These are phyloP conservation scores for Pleuronectes platessa DNA, from an alignment of 2,113 vertebrate genomes.

Conservation along the genomic window DNA sequence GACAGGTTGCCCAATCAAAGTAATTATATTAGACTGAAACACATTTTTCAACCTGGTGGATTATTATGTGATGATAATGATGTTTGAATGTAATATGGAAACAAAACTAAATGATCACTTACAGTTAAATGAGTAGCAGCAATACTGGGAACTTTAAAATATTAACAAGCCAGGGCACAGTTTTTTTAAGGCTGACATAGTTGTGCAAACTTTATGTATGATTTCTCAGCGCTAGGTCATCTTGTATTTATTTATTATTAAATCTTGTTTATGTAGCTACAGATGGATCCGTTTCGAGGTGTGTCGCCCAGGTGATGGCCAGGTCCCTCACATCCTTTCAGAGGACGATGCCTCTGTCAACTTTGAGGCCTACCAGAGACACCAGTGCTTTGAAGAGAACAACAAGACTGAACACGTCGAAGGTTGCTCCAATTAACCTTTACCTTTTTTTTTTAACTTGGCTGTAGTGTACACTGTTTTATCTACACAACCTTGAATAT, in stretches of 20 bases:
- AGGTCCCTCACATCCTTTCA: constrained; percentile 76
- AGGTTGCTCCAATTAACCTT: constrained; percentile 46
- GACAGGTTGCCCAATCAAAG: too few relatives aligned
- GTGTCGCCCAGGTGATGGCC: constrained; percentile 84
- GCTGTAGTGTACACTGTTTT: not conserved
- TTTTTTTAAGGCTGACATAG: not conserved
- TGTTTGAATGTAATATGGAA: not conserved
- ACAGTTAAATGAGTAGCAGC: too few relatives aligned
- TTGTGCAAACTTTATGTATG: not conserved
- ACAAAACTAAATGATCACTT: too few relatives aligned
- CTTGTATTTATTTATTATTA: not conserved
- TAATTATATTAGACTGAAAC: too few relatives aligned
- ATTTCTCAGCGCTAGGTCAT: not conserved
- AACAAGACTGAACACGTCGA: constrained; percentile 70
- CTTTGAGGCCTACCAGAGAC: constrained; percentile 88
- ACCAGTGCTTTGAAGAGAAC: constrained; percentile 78
- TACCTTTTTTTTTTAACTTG: not conserved
- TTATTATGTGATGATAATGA: too few relatives aligned
- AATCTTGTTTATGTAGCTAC: constrained; percentile 77
- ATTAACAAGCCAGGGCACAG: not conserved
- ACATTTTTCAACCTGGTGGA: too few relatives aligned
- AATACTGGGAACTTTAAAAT: too few relatives aligned
- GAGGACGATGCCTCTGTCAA: constrained; percentile 84
- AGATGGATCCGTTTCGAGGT: constrained; percentile 91
- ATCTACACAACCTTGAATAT: not conserved